Evolutionary conservation across 1,140 invertebrate genomes (phyloP).

Genomic region (Megathymus violae): DNA sequence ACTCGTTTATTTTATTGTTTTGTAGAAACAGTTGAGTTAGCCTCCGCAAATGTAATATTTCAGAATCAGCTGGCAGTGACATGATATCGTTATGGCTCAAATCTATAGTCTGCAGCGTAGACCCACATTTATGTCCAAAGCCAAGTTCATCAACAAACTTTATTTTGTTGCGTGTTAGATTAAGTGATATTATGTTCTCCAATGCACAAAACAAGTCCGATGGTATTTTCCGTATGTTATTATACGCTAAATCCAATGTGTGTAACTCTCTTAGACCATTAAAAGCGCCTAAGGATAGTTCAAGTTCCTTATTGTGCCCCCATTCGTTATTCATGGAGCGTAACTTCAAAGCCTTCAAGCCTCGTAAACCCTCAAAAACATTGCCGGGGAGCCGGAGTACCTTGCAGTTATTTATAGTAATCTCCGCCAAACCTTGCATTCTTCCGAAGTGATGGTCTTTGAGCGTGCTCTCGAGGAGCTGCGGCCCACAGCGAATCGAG

Average conservation of each 20-base stretch:
- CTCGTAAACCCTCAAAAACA: conserved; percentile 88
- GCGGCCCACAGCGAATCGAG: conserved; percentile 87
- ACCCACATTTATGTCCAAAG: conserved; percentile 84
- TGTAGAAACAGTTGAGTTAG: conserved; percentile 90
- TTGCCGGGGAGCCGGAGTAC: conserved; percentile 87
- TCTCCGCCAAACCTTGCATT: conserved; percentile 87
- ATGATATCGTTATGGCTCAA: conserved; percentile 89
- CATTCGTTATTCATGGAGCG: conserved; percentile 88
- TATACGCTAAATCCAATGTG: conserved; percentile 88
- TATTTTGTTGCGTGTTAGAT: conserved; percentile 90
- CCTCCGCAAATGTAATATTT: conserved; percentile 86
- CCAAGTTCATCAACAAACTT: conserved; percentile 87
- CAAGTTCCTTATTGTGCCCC: conserved; percentile 86
- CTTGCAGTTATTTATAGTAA: conserved; percentile 89
- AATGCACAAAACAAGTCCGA: conserved; percentile 89
- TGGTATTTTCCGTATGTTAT: conserved; percentile 89
- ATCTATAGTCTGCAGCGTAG: conserved; percentile 88
- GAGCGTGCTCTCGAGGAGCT: conserved; percentile 88
- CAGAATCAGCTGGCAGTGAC: conserved; percentile 87
- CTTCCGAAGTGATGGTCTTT: conserved; percentile 87
- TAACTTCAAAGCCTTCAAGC: conserved; percentile 88
- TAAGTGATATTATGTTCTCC: conserved; percentile 88
- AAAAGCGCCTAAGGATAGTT: conserved; percentile 86
- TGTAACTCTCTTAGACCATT: conserved; percentile 88
- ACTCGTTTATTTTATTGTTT: conserved; percentile 89